These are phyloP conservation scores for Bergia sp. DNA, from an alignment of 92 coral and sea anemone genomes.

Conservation along the genomic window DNA sequence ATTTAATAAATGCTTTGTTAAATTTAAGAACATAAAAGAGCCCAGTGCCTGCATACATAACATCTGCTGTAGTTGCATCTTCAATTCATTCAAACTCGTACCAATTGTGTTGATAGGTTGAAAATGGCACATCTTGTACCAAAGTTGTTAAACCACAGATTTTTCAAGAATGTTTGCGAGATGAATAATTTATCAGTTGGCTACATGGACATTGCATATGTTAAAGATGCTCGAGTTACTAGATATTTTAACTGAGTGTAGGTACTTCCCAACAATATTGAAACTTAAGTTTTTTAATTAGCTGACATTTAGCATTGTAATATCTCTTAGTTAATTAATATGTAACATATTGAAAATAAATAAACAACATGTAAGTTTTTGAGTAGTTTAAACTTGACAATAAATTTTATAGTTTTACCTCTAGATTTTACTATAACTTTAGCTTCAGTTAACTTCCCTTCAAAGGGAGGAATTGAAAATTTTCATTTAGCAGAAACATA, in stretches of 20 bases:
- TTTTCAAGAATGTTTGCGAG: not conserved
- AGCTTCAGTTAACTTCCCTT: not conserved
- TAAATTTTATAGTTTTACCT: conserved; percentile 8
- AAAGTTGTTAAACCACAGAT: not conserved
- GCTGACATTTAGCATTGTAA: too few relatives aligned
- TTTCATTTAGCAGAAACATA: not conserved
- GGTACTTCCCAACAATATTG: not conserved
- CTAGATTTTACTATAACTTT: not conserved
- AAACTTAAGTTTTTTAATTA: too few relatives aligned
- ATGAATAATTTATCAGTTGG: not conserved
- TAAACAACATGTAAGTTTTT: not conserved
- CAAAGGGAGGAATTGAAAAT: not conserved
- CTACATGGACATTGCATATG: not conserved
- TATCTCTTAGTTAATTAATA: too few relatives aligned
- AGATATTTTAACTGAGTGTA: not conserved
- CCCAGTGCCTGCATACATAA: too few relatives aligned
- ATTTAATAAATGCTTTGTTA: too few relatives aligned
- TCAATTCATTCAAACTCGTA: not conserved
- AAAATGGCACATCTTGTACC: too few relatives aligned
- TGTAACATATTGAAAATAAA: too few relatives aligned
- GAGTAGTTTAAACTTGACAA: not conserved
- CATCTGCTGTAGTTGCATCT: too few relatives aligned
- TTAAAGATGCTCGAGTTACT: not conserved
- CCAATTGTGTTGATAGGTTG: too few relatives aligned
- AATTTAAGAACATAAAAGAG: too few relatives aligned